phyloP scores from a whole-genome alignment of 2,888 invertebrate species.

The Bugulina stolonifera region DNA sequence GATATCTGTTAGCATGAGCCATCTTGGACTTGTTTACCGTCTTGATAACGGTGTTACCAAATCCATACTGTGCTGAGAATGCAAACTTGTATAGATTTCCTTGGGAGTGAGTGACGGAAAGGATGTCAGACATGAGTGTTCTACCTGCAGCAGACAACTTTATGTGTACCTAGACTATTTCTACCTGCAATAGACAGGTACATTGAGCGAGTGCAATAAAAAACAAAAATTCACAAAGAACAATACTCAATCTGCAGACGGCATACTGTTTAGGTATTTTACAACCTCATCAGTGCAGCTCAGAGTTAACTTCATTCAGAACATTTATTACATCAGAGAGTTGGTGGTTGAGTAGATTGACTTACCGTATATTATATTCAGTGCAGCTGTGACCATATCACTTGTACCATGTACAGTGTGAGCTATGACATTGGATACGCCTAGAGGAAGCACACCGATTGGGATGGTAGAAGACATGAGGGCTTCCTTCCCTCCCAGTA shows the following conservation, averaged over 20 bases:
- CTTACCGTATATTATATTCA: slow-evolving; percentile 20
- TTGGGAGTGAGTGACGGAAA: slow-evolving; percentile 11
- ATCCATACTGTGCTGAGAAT: slow-evolving; percentile 15
- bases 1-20: slow-evolving; percentile 8
- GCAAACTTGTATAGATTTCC: slow-evolving; percentile 13
- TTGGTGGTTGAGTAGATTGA: no score
- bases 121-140: neutral
- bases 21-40: neutral
- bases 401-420: slow-evolving; percentile 42
- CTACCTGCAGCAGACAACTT: neutral
- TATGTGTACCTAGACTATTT: neutral
- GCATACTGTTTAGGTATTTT: no score
- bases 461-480: neutral
- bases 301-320: no score
- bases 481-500: neutral
- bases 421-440: slow-evolving; percentile 43
- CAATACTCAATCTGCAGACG: no score
- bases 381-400: slow-evolving; percentile 37
- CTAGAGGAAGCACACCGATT: slow-evolving; percentile 28
- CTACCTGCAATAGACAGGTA: neutral
- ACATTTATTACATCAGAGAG: no score
- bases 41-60: slow-evolving; percentile 7
- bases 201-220: no score
- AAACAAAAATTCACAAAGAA: no score
- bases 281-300: no score